Base-by-base conservation (phyloP, 2,797 vertebrate genomes). In the Galago senegalensis region DNA sequence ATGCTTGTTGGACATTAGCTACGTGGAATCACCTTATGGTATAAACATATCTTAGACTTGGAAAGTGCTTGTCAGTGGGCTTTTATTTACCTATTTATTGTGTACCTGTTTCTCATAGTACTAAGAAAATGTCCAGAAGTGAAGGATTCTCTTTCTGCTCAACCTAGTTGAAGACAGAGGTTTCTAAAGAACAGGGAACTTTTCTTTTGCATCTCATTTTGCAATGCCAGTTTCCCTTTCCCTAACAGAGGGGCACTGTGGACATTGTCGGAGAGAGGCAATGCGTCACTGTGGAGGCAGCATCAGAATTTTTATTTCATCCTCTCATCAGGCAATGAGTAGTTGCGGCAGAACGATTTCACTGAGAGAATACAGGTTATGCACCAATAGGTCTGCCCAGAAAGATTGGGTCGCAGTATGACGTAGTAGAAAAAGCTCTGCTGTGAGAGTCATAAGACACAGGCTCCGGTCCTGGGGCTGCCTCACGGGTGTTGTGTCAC, bases 231-330 rank as follows among this genome's bases (percentile, higher is more conserved):
- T 73, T 76, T 67, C 67, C 60, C 63, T 96, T 93, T 96, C 94
- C 85, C 96, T 97, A 86, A 92, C 31, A 40, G 96, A 97, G 95
- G 81, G 69, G 7, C 82, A 34, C 75, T 58, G 77, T 69, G 96
- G 97, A 86, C 87, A 20, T 91, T 91, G 81, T 79, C 89, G 61
- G 87, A 89, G 86, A 81, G 92, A 90, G 77, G 93, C 56, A 67
- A n/a, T 95, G 91, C 96, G 83, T 97, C 94, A 82, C 95, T 95
- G 92, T 0, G 7, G 89, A 43, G 94, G 88, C n/a, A 96, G 89
- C 84, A 10, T 63, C 18, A 43, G 93, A 72, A 77, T 92, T 89
- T 96, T 79, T 87, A 92, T 94, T 86, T 92, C 49, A 60, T 77
- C 70, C 76, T 65, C 3, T 87, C 81, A 17, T 67, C 56, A 79